Evolutionary conservation across 2,888 invertebrate genomes (phyloP).

Genomic region (Lasius fuliginosus): DNA sequence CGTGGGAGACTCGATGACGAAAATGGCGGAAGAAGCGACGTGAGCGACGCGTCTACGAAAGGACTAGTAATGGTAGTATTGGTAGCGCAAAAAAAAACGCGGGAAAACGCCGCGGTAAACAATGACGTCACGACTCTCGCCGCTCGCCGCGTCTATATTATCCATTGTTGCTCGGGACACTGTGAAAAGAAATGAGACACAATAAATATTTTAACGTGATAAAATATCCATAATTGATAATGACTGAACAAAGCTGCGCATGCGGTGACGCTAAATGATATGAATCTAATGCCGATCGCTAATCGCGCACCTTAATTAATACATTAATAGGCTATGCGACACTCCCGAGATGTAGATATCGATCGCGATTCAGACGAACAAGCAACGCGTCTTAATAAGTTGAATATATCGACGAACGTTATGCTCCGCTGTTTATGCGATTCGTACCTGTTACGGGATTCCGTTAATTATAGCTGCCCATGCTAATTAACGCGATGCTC

Average conservation of each 20-base stretch:
- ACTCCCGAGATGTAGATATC: neutral
- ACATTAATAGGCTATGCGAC: neutral
- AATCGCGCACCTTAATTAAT: neutral
- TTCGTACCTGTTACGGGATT: neutral
- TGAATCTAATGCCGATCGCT: neutral
- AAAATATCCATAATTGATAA: neutral
- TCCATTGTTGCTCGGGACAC: neutral
- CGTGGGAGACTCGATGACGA: neutral
- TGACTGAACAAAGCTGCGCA: neutral
- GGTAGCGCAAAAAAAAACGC: neutral
- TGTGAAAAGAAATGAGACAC: neutral
- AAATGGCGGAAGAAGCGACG: neutral
- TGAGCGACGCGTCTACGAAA: no score
- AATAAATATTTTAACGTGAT: neutral
- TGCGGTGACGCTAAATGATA: neutral
- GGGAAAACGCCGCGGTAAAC: neutral
- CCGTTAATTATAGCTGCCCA: neutral
- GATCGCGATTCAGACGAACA: slow-evolving; percentile 2
- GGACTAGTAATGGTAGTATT: no score
- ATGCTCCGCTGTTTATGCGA: neutral
- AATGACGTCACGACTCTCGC: neutral
- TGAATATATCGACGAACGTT: neutral
- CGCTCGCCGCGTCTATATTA: no score
- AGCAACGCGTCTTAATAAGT: neutral
- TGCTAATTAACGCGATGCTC: neutral